Conservation (phyloP, 2,888 invertebrate species). For the Cheiracanthium punctorium region DNA sequence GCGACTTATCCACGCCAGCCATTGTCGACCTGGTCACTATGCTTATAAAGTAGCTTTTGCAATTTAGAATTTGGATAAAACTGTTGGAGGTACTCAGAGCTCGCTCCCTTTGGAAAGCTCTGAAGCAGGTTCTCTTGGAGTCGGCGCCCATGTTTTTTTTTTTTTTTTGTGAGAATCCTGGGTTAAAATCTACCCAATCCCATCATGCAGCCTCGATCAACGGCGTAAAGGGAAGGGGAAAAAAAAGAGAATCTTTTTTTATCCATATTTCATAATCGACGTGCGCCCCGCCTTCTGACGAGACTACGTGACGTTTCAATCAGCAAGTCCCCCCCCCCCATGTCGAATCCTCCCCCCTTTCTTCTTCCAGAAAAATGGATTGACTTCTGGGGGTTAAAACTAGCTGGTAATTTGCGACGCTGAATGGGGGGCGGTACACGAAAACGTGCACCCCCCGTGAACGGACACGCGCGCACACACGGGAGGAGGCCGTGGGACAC, state of each 20-base stretch:
- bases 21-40: no score
- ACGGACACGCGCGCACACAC: background rate
- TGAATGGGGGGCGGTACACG: background rate
- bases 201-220: no score
- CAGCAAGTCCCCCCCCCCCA: background rate
- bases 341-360: background rate
- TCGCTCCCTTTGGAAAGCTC: no score
- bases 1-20: no score
- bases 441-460: background rate
- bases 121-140: no score
- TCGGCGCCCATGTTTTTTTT: no score
- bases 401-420: background rate
- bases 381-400: background rate
- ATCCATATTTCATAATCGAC: background rate
- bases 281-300: background rate
- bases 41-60: no score
- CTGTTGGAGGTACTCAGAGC: no score
- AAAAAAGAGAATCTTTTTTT: background rate
- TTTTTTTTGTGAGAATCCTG: no score
- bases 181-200: no score
- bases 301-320: background rate
- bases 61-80: no score
- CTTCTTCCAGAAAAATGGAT: conserved; percentile 2
- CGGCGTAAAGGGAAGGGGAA: no score
- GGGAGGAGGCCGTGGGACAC: background rate